Percentiles rank a stretch among this genome's conserved stretches.
phyloP scores from a whole-genome alignment of 2,888 invertebrate species.

The Pherbina coryleti region DNA sequence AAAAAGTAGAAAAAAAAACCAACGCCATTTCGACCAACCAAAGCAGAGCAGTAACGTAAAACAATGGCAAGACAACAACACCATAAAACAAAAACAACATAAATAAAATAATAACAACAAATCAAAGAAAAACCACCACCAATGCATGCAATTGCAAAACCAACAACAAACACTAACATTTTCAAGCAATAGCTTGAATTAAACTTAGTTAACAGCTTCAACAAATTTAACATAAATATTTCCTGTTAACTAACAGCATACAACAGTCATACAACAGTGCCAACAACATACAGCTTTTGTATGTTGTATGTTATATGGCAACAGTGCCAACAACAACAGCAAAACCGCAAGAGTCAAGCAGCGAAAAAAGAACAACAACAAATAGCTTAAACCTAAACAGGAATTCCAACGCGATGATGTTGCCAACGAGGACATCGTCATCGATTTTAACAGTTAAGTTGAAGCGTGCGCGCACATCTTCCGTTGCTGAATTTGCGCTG shows the following conservation, averaged over 20 bases:
- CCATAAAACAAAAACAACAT: conserved; percentile 2
- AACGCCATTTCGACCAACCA: conserved; percentile 35
- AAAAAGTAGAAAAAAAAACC: conserved; percentile 12
- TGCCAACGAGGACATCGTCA: conserved; percentile 20
- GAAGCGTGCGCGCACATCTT: conserved; percentile 31
- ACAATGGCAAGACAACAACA: conserved; percentile 14
- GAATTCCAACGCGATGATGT: conserved; percentile 29
- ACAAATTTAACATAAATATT: neutral
- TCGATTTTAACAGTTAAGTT: conserved; percentile 32
- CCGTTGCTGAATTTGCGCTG: conserved; percentile 21
- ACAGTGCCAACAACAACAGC: neutral
- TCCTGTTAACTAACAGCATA: neutral
- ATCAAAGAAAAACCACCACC: conserved; percentile 44
- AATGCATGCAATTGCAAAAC: neutral
- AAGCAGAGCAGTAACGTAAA: conserved; percentile 32
- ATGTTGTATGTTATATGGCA: no score
- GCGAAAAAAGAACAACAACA: neutral
- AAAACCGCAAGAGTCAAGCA: neutral
- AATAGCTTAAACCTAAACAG: neutral
- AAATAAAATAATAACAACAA: conserved; percentile 33
- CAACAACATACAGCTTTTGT: neutral
- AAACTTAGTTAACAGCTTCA: neutral
- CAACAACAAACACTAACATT: conserved; percentile 3
- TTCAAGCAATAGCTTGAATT: neutral
- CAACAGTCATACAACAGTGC: neutral